Percentiles rank a stretch among this genome's conserved stretches.
phyloP scores from a whole-genome alignment of 2,888 invertebrate species.

The Acanthopleura granulata region DNA sequence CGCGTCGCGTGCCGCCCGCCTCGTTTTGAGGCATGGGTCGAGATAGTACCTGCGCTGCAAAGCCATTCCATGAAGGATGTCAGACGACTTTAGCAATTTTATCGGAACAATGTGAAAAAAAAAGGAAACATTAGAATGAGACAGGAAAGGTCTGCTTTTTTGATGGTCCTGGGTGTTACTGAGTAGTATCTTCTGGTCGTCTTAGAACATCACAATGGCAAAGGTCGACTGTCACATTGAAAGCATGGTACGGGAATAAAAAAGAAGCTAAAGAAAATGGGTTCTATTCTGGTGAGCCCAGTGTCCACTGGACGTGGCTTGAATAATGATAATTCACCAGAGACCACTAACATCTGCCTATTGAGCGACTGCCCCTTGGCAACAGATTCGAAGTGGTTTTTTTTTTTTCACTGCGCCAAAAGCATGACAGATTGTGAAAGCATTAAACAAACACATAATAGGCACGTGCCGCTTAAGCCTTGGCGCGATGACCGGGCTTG shows the following conservation, averaged over 20 bases:
- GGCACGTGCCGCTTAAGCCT: constrained; percentile 9
- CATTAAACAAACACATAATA: constrained; percentile 8
- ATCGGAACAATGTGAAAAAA: too few relatives aligned
- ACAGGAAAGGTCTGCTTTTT: too few relatives aligned
- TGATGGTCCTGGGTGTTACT: too few relatives aligned
- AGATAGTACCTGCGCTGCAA: too few relatives aligned
- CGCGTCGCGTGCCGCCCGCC: too few relatives aligned
- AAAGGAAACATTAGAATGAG: too few relatives aligned
- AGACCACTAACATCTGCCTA: background rate
- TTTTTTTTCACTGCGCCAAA: background rate
- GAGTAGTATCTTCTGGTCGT: too few relatives aligned
- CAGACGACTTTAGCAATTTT: too few relatives aligned
- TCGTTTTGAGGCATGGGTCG: too few relatives aligned
- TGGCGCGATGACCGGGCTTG: background rate
- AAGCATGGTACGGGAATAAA: constrained; percentile 1
- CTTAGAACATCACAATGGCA: too few relatives aligned
- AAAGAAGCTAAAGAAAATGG: background rate
- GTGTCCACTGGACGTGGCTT: background rate
- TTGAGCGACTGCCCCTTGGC: background rate
- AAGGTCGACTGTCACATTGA: background rate
- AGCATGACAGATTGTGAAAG: constrained; percentile 1
- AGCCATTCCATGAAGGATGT: too few relatives aligned
- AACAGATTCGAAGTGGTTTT: background rate
- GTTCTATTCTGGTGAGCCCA: background rate
- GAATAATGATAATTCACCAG: background rate